Conservation (phyloP, 2,797 vertebrate genomes). For the Xenentodon cancila region DNA sequence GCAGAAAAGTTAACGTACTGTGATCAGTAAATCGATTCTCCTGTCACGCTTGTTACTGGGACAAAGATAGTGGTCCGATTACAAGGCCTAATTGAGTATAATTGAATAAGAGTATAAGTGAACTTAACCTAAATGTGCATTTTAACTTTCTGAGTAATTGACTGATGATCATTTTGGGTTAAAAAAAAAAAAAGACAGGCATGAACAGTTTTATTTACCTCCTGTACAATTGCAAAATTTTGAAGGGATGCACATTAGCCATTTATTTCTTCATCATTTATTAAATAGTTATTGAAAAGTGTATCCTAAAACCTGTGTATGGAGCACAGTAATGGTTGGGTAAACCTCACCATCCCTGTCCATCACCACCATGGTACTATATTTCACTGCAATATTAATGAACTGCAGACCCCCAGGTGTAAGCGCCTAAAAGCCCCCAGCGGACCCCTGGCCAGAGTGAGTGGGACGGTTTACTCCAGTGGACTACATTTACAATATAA, state of each 20-base stretch:
- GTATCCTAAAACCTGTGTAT: constrained; percentile 41
- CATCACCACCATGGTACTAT: constrained; percentile 67
- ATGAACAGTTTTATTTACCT: constrained; percentile 26
- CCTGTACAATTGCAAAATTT: constrained; percentile 31
- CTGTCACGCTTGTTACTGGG: too few relatives aligned
- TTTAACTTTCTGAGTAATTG: too few relatives aligned
- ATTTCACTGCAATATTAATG: constrained; percentile 81
- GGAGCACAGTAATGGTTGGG: constrained; percentile 57
- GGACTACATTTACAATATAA: constrained; percentile 19
- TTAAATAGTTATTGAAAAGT: constrained; percentile 59
- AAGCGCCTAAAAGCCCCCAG: constrained; percentile 72
- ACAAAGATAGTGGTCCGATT: too few relatives aligned
- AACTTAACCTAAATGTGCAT: too few relatives aligned
- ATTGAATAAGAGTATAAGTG: too few relatives aligned
- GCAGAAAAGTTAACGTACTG: too few relatives aligned
- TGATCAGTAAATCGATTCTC: too few relatives aligned
- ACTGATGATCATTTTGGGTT: background rate
- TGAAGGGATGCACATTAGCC: constrained; percentile 43
- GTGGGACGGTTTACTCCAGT: constrained; percentile 35
- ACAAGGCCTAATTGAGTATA: too few relatives aligned
- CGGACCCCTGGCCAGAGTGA: constrained; percentile 45
- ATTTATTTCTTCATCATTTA: constrained; percentile 72
- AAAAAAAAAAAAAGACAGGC: background rate
- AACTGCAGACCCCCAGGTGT: constrained; percentile 40
- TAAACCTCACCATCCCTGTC: constrained; percentile 57